These are phyloP conservation scores for Peromyscus aztecus DNA, from an alignment of 2,797 vertebrate genomes.

Conservation along the genomic window DNA sequence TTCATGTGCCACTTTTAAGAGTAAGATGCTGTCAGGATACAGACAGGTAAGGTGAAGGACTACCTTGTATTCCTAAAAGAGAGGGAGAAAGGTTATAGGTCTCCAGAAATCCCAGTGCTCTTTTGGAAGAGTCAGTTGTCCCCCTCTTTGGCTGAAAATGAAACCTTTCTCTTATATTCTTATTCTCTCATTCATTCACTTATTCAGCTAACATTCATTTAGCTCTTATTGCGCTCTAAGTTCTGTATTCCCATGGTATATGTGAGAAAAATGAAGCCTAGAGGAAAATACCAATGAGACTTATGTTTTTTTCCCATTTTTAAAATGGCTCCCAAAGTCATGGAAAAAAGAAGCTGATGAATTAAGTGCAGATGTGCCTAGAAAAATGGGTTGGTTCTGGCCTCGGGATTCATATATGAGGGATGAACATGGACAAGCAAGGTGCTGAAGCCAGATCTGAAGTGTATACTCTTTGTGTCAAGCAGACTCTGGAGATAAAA, in stretches of 20 bases:
- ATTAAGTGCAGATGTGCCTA: background rate
- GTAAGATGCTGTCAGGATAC: background rate
- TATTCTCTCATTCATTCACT: background rate
- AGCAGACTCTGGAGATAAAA: conserved; percentile 29
- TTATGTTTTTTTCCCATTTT: background rate
- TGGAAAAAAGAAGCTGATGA: background rate
- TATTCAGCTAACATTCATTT: background rate
- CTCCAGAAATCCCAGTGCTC: background rate
- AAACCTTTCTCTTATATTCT: background rate
- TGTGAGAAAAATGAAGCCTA: background rate
- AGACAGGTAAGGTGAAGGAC: background rate
- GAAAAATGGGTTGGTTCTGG: background rate
- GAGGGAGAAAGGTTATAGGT: background rate
- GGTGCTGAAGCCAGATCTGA: background rate
- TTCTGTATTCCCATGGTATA: background rate
- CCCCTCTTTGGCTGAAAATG: background rate
- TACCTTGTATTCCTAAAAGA: background rate
- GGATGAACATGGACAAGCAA: background rate
- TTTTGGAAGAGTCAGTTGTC: background rate
- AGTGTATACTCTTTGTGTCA: background rate
- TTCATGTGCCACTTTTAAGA: background rate
- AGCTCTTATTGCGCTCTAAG: background rate
- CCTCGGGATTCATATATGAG: background rate
- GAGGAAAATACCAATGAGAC: background rate
- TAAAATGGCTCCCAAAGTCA: background rate